phyloP scores from a whole-genome alignment of 1,140 invertebrate species.

The Ylistrum balloti region DNA sequence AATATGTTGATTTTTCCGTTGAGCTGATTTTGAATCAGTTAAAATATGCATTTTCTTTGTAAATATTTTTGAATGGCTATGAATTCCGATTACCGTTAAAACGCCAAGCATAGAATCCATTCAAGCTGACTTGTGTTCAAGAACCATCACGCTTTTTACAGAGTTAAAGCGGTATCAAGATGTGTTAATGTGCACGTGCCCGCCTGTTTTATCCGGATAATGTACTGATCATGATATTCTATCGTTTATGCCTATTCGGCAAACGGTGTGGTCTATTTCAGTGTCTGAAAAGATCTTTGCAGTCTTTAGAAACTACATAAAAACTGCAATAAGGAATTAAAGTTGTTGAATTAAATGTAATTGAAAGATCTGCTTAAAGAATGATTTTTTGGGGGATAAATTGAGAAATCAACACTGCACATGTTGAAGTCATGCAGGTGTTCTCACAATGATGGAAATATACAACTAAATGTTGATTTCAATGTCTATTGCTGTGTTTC shows the following conservation, averaged over 20 bases:
- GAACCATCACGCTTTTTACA: background rate
- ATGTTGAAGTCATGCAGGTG: background rate
- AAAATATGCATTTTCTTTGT: background rate
- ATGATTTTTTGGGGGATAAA: background rate
- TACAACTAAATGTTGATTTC: no score
- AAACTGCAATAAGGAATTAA: background rate
- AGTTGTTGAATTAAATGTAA: background rate
- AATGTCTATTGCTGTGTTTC: no score
- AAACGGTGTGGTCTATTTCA: background rate
- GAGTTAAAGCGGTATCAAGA: background rate
- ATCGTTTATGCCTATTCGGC: background rate
- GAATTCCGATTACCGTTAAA: constrained; percentile 3
- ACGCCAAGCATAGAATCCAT: background rate
- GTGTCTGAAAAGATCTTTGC: background rate
- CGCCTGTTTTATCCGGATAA: background rate
- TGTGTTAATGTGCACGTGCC: background rate
- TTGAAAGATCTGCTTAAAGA: background rate
- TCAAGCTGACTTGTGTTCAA: background rate
- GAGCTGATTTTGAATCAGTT: background rate
- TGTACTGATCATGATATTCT: background rate
- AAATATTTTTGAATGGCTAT: background rate
- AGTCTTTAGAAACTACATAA: background rate
- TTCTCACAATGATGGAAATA: background rate
- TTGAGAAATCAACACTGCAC: background rate
- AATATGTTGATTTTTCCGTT: background rate